phyloP scores from a whole-genome alignment of 2,797 vertebrate genomes.

The Squalus acanthias region DNA sequence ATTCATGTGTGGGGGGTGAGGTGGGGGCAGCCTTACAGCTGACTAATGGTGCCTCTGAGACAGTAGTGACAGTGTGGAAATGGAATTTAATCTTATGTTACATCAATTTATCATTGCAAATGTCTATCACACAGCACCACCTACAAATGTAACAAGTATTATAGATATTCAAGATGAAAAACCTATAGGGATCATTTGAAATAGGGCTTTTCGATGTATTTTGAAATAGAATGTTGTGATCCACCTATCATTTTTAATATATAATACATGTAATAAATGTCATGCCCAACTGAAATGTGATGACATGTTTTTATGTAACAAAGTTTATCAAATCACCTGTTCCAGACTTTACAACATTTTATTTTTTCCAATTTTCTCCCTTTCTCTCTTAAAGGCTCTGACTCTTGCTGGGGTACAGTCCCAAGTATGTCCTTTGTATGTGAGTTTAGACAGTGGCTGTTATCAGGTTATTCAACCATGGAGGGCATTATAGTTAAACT shows the following conservation, averaged over 20 bases:
- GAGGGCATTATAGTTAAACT: neutral
- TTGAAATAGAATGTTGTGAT: constrained; percentile 4
- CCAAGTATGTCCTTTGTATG: neutral
- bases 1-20: neutral
- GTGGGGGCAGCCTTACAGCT: too few relatives aligned
- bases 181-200: neutral
- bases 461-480: neutral
- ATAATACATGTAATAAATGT: neutral
- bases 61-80: neutral
- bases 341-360: neutral
- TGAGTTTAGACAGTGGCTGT: neutral
- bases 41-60: neutral
- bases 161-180: neutral
- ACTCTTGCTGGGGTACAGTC: neutral
- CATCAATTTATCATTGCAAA: neutral
- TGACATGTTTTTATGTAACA: neutral
- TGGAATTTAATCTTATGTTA: neutral
- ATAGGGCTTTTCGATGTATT: neutral
- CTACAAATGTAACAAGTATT: neutral
- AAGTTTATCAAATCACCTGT: neutral
- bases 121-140: neutral
- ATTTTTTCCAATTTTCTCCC: neutral
- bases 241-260: neutral
- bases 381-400: neutral
- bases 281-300: neutral